Evolutionary conservation across 2,888 invertebrate species (phyloP).

Genomic region (Psylliodes chrysocephalus): DNA sequence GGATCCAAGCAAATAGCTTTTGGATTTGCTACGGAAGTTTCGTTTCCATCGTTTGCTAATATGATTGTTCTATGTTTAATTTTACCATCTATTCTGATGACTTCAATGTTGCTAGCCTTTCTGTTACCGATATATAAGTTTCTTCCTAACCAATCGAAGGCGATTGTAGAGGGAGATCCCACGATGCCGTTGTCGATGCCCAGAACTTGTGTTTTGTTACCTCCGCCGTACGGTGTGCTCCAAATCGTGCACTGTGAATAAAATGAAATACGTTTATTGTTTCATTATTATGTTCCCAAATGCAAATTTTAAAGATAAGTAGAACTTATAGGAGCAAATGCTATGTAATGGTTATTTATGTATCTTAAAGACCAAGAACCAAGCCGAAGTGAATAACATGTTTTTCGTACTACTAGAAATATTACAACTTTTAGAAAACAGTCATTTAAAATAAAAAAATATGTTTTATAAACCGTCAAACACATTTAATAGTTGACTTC

Average conservation of each 20-base stretch:
- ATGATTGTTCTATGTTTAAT: constrained; percentile 85
- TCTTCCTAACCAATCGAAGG: constrained; percentile 96
- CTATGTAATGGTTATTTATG: no score
- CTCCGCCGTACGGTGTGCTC: constrained; percentile 85
- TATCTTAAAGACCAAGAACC: no score
- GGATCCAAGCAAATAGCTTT: constrained; percentile 91
- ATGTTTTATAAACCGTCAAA: no score
- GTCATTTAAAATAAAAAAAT: no score
- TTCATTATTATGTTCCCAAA: no score
- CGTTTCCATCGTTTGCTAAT: constrained; percentile 88
- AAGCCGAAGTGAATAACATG: no score
- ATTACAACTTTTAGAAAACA: no score
- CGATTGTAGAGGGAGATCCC: constrained; percentile 90
- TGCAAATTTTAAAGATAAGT: no score
- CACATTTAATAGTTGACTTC: no score
- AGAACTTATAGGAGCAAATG: no score
- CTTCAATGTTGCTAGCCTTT: constrained; percentile 89
- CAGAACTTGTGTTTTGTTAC: constrained; percentile 84
- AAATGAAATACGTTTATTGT: no score
- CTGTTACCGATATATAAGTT: constrained; percentile 94
- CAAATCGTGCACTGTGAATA: constrained; percentile 81
- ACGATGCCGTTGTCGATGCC: constrained; percentile 87
- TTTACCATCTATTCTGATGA: constrained; percentile 86
- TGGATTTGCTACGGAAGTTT: constrained; percentile 87
- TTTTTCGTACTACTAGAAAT: no score